phyloP scores from a whole-genome alignment of 2,113 vertebrate species.

The Sylvicapra grimmia region DNA sequence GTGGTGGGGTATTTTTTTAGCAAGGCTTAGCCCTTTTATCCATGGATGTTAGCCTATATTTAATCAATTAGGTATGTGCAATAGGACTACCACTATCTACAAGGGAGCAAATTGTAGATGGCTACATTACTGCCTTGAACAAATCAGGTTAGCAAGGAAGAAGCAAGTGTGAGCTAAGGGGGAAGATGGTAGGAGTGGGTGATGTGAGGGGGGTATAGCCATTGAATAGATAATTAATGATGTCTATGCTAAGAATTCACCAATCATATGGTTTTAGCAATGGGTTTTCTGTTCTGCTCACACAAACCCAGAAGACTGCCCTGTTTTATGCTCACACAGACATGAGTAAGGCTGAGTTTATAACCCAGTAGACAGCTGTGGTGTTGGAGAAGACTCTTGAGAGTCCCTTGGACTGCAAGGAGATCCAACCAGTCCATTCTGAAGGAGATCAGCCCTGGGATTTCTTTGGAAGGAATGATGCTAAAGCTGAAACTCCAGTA shows the following conservation, averaged over 20 bases:
- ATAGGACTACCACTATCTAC: not conserved
- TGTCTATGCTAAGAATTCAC: not conserved
- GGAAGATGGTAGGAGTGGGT: no score
- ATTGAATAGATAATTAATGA: not conserved
- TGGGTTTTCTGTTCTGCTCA: not conserved
- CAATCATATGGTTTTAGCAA: not conserved
- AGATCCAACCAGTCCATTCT: no score
- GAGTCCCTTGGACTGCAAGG: no score
- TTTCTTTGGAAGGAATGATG: no score
- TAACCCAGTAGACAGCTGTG: not conserved
- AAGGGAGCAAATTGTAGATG: not conserved
- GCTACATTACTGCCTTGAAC: not conserved
- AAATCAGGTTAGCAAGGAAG: not conserved
- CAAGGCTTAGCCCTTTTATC: not conserved
- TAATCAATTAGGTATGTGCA: not conserved
- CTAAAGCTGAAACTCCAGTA: no score
- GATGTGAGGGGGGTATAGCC: not conserved
- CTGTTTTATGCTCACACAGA: not conserved
- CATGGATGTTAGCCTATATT: not conserved
- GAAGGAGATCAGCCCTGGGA: no score
- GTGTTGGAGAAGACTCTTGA: no score
- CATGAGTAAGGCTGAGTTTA: not conserved
- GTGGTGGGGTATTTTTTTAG: not conserved
- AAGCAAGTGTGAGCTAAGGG: not conserved
- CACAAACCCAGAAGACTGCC: not conserved